Conservation (phyloP, 2,797 vertebrate genomes). For the Clarias laeviceps region DNA sequence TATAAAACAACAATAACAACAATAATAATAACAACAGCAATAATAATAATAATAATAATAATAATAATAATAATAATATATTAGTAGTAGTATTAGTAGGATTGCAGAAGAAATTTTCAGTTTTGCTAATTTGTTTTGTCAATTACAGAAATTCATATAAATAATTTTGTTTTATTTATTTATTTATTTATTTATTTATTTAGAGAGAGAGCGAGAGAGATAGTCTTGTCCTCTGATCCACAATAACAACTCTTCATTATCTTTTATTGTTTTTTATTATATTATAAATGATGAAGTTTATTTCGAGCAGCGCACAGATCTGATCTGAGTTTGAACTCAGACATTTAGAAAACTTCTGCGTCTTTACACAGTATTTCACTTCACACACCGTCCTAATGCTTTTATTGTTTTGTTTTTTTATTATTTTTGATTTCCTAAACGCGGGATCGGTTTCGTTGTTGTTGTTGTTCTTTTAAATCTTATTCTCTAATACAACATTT, state of each 20-base stretch:
- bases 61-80: background rate
- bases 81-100: no score
- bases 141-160: no score
- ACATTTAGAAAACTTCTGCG: background rate
- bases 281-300: background rate
- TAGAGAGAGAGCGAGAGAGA: no score
- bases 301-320: background rate
- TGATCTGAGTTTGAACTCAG: background rate
- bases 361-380: background rate
- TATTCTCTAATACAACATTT: background rate
- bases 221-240: no score
- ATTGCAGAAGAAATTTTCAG: no score
- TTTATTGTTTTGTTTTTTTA: no score
- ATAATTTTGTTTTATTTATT: no score
- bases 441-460: no score
- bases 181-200: no score
- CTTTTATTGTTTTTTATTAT: background rate
- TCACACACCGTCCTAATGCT: background rate
- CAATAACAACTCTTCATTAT: no score
- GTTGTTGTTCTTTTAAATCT: background rate
- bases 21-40: background rate
- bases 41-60: background rate
- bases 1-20: background rate
- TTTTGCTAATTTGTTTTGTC: no score
- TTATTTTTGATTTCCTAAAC: background rate